Percentiles rank a stretch among this genome's conserved stretches.
phyloP scores from a whole-genome alignment of 2,797 vertebrate genomes.

The Alauda arvensis region DNA sequence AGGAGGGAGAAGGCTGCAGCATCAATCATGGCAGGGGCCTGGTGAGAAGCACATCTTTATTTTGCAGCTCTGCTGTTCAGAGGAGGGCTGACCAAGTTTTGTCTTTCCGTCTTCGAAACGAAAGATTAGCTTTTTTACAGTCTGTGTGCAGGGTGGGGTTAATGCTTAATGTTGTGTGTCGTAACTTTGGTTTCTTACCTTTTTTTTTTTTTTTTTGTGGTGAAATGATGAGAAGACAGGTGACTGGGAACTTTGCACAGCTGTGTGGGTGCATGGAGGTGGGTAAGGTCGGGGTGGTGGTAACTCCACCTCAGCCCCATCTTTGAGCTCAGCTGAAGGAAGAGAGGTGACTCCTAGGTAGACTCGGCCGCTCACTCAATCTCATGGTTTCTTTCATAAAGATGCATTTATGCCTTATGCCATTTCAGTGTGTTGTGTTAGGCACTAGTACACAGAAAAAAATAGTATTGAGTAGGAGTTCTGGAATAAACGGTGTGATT shows the following conservation, averaged over 20 bases:
- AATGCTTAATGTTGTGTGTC: background rate
- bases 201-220: constrained; percentile 1
- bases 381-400: constrained; percentile 58
- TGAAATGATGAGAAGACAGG: constrained; percentile 18
- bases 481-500: constrained; percentile 68
- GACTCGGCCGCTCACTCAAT: constrained; percentile 15
- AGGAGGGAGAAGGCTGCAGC: constrained; percentile 71
- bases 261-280: background rate
- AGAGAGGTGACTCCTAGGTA: constrained; percentile 29
- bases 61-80: constrained; percentile 55
- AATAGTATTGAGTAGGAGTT: constrained; percentile 61
- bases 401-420: constrained; percentile 59
- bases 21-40: constrained; percentile 83
- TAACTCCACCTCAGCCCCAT: constrained; percentile 2
- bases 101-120: constrained; percentile 63
- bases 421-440: constrained; percentile 66
- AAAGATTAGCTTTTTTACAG: constrained; percentile 59
- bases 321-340: constrained; percentile 8
- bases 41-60: constrained; percentile 72
- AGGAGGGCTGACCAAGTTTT: constrained; percentile 73
- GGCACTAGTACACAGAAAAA: constrained; percentile 58
- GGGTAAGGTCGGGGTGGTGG: constrained; percentile 17
- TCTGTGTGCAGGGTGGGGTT: constrained; percentile 3
- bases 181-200: background rate
- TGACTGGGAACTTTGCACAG: constrained; percentile 9